Conservation (phyloP, 2,797 vertebrate genomes). For the Geotrypetes seraphini region DNA sequence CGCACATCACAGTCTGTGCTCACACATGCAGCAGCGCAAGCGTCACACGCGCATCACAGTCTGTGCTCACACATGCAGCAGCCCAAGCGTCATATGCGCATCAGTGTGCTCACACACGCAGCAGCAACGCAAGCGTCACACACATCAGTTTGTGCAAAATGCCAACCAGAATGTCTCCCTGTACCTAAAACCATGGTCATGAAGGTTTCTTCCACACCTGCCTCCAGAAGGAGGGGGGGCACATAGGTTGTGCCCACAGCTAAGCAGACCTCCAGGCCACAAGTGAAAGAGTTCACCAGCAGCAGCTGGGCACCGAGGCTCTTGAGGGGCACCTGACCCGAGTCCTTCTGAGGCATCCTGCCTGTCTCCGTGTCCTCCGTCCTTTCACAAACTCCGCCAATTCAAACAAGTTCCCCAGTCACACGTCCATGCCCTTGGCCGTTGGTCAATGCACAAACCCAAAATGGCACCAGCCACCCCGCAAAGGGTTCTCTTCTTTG, state of each 20-base stretch:
- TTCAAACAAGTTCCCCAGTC: background rate
- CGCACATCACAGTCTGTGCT: no score
- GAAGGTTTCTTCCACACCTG: slow-evolving; percentile 72
- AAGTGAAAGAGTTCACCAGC: slow-evolving; percentile 69
- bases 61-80: no score
- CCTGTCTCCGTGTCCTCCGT: background rate
- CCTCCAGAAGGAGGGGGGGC: slow-evolving; percentile 69
- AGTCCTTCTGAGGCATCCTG: slow-evolving; percentile 17
- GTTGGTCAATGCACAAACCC: background rate
- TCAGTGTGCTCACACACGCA: no score
- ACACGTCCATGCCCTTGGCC: background rate
- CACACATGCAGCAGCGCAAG: no score
- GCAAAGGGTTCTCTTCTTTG: no score
- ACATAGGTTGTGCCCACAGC: slow-evolving; percentile 70
- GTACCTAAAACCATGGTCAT: slow-evolving; percentile 85
- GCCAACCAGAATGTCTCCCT: slow-evolving; percentile 4
- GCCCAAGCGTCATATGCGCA: no score
- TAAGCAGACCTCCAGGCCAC: slow-evolving; percentile 75
- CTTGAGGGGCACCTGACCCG: slow-evolving; percentile 31
- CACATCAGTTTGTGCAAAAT: no score
- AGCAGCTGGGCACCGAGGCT: slow-evolving; percentile 53
- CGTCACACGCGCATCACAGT: no score
- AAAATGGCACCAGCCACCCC: slow-evolving; percentile 18
- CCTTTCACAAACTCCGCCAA: background rate
- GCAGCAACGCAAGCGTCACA: no score